Evolutionary conservation across 2,888 invertebrate species (phyloP).

Genomic region (Trilocha varians): DNA sequence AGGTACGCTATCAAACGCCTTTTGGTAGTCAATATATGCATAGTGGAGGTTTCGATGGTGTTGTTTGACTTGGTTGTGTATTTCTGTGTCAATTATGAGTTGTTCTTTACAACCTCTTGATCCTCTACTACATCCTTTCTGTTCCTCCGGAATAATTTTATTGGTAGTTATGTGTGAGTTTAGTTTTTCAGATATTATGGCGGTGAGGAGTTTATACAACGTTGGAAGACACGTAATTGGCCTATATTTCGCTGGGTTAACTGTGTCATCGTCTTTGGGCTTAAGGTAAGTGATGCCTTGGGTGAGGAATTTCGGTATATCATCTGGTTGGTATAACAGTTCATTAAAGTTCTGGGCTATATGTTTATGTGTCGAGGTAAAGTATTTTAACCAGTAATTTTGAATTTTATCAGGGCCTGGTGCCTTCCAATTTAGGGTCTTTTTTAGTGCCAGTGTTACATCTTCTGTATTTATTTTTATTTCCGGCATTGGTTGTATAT

Average conservation of each 20-base stretch:
- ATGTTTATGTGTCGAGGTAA: too few species aligned
- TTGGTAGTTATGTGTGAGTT: slow-evolving; percentile 10
- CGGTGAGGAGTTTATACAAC: slow-evolving; percentile 17
- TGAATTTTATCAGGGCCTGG: too few species aligned
- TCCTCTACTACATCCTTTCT: slow-evolving; percentile 14
- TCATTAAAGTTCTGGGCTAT: slow-evolving; percentile 7
- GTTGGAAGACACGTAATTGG: slow-evolving; percentile 22
- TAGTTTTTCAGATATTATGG: slow-evolving; percentile 13
- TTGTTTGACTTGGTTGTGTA: too few species aligned
- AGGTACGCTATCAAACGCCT: slow-evolving; percentile 17
- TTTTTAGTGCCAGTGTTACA: too few species aligned
- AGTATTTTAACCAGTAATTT: too few species aligned
- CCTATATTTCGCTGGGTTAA: slow-evolving; percentile 18
- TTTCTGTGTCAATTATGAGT: slow-evolving; percentile 11
- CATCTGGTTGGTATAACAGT: slow-evolving; percentile 6
- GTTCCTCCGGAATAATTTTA: slow-evolving; percentile 15
- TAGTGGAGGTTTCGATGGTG: slow-evolving; percentile 6
- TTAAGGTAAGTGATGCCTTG: slow-evolving; percentile 15
- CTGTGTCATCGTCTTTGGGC: slow-evolving; percentile 12
- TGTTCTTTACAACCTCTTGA: slow-evolving; percentile 15
- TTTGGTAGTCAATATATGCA: slow-evolving; percentile 17
- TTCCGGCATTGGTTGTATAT: too few species aligned
- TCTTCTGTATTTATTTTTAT: too few species aligned
- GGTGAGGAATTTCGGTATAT: slow-evolving; percentile 11
- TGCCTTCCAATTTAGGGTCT: too few species aligned